Evolutionary conservation across 2,888 invertebrate genomes (phyloP).

Genomic region (Gisinianus flammeolus): DNA sequence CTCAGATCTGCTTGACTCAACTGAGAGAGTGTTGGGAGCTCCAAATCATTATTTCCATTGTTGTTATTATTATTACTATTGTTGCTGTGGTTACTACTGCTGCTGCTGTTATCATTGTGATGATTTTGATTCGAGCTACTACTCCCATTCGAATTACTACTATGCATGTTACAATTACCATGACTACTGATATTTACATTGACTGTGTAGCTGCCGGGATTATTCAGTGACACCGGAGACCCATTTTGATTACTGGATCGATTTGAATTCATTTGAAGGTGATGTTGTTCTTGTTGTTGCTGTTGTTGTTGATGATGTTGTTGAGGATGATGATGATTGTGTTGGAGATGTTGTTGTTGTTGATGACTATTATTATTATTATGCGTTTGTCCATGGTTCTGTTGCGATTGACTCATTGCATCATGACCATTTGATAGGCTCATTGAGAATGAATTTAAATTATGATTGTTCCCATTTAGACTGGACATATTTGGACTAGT

Average conservation of each 20-base stretch:
- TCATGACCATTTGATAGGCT: constrained; percentile 31
- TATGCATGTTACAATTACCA: constrained; percentile 22
- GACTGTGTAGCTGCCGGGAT: constrained; percentile 30
- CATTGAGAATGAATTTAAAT: constrained; percentile 39
- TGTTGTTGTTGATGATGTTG: constrained; percentile 28
- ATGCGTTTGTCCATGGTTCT: constrained; percentile 7
- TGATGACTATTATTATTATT: background rate
- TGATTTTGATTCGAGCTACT: background rate
- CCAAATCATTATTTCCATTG: constrained; percentile 42
- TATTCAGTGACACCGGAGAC: background rate
- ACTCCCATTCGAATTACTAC: background rate
- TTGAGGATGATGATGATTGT: constrained; percentile 27
- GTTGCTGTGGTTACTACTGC: constrained; percentile 23
- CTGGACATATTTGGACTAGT: constrained; percentile 42
- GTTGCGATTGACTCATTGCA: constrained; percentile 10
- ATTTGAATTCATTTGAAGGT: constrained; percentile 22
- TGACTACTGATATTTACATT: constrained; percentile 36
- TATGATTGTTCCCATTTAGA: constrained; percentile 40
- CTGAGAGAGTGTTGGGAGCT: constrained; percentile 67
- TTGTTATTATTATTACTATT: background rate
- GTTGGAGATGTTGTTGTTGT: constrained; percentile 22
- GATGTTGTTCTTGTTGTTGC: constrained; percentile 44
- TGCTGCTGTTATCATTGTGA: constrained; percentile 9
- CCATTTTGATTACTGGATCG: background rate
- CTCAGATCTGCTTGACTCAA: constrained; percentile 75